Percentiles rank a stretch among this genome's conserved stretches.
Conservation (phyloP, 1,140 invertebrate species). For the Heliconius hermathena region DNA sequence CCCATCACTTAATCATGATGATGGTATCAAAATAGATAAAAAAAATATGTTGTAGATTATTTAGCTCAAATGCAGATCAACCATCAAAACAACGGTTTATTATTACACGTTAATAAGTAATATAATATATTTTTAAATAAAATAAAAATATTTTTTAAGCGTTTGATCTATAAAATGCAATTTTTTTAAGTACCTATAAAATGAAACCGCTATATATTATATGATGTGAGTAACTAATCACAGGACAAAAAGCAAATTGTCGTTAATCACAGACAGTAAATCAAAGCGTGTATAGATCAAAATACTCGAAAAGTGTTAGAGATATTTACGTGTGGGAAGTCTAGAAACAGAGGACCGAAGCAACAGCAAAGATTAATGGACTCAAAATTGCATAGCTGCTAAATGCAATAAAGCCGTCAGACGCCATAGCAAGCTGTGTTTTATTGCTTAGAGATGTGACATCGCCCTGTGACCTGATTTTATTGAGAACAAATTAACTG, state of each 20-base stretch:
- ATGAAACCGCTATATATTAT: neutral
- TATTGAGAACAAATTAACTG: conserved; percentile 52
- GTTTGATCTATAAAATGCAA: neutral
- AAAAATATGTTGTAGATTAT: no score
- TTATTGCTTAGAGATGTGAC: conserved; percentile 60
- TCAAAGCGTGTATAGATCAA: neutral
- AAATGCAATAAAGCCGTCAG: conserved; percentile 48
- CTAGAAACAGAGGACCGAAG: conserved; percentile 59
- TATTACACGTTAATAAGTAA: no score
- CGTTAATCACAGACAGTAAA: neutral
- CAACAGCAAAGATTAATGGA: conserved; percentile 75
- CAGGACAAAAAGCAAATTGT: no score
- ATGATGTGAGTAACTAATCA: neutral
- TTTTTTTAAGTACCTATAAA: neutral
- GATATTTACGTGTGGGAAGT: conserved; percentile 43
- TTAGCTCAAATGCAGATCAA: no score
- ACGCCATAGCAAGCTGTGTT: conserved; percentile 54
- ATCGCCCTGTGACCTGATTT: conserved; percentile 43
- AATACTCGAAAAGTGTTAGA: neutral
- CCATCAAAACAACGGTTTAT: no score
- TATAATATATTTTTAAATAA: no score
- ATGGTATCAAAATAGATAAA: no score
- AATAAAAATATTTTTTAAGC: neutral
- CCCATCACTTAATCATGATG: no score
- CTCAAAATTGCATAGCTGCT: conserved; percentile 72